These are phyloP conservation scores for Cheiracanthium punctorium DNA, from an alignment of 2,888 invertebrate genomes.

Conservation along the genomic window DNA sequence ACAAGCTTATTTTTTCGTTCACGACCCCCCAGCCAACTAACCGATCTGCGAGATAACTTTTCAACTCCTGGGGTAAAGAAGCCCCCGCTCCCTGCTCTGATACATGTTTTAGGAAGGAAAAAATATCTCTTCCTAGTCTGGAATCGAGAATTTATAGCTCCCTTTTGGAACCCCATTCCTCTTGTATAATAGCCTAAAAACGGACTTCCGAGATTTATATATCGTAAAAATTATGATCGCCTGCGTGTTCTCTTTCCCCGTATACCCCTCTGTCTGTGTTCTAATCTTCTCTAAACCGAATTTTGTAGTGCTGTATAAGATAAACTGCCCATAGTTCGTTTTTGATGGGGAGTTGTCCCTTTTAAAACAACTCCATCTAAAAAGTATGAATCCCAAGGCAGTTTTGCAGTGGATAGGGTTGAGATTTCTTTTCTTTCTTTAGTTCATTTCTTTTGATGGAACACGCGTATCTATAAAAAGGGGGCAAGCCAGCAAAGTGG, in stretches of 20 bases:
- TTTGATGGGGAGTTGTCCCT: slow-evolving; percentile 26
- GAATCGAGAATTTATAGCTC: slow-evolving; percentile 44
- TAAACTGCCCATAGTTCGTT: slow-evolving; percentile 43
- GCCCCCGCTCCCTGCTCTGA: background rate
- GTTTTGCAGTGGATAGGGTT: slow-evolving; percentile 29
- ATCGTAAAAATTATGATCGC: slow-evolving; percentile 57
- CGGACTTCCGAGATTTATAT: slow-evolving; percentile 60
- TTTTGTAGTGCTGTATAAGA: slow-evolving; percentile 16
- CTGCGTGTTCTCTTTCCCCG: slow-evolving; percentile 11
- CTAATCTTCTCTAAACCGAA: slow-evolving; percentile 27
- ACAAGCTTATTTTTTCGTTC: background rate
- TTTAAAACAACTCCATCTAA: slow-evolving; percentile 49
- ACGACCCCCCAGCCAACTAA: slow-evolving; percentile 10
- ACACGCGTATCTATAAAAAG: background rate
- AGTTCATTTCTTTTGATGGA: background rate
- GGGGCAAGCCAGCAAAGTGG: no score
- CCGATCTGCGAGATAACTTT: background rate
- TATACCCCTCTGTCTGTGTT: background rate
- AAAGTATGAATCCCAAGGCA: slow-evolving; percentile 27
- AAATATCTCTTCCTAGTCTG: background rate
- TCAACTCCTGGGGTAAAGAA: slow-evolving; percentile 8
- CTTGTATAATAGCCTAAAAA: slow-evolving; percentile 50
- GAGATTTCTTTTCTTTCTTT: no score
- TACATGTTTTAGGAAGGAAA: background rate
- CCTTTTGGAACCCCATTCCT: slow-evolving; percentile 39